Percentiles rank a stretch among this genome's conserved stretches.
Evolutionary conservation across 2,113 vertebrate genomes (phyloP).

Genomic region (Pogona vitticeps): DNA sequence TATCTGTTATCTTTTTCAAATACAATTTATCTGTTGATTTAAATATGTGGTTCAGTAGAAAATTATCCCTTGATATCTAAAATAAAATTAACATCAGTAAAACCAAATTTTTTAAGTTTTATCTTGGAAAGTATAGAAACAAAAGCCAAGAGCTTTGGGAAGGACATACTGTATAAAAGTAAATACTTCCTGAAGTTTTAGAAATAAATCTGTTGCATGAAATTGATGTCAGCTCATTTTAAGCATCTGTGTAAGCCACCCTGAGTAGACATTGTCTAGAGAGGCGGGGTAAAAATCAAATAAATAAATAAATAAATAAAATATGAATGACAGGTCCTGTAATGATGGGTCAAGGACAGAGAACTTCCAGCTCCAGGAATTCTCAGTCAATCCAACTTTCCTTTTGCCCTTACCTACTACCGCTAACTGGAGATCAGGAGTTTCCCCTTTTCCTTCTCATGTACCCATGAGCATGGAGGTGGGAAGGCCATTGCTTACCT

Average conservation of each 20-base stretch:
- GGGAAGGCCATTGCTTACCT: too few relatives aligned
- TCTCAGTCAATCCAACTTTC: too few relatives aligned
- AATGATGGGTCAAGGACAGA: neutral
- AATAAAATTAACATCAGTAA: neutral
- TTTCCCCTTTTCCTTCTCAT: neutral
- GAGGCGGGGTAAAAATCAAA: too few relatives aligned
- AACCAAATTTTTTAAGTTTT: neutral
- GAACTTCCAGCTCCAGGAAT: too few relatives aligned
- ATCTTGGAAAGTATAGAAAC: neutral
- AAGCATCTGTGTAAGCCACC: too few relatives aligned
- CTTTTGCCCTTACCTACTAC: too few relatives aligned
- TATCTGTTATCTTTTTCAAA: conserved; percentile 7
- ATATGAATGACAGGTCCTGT: neutral
- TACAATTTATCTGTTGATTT: neutral
- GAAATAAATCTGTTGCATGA: neutral
- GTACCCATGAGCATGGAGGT: too few relatives aligned
- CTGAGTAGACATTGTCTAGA: too few relatives aligned
- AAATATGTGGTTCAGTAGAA: neutral
- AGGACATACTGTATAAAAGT: neutral
- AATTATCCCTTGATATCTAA: neutral
- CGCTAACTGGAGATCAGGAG: too few relatives aligned
- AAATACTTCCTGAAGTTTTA: neutral
- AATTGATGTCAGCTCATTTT: neutral
- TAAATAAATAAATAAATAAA: too few relatives aligned
- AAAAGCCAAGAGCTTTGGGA: neutral